Evolutionary conservation across 2,113 vertebrate genomes (phyloP).

Genomic region (Amia ocellicauda): DNA sequence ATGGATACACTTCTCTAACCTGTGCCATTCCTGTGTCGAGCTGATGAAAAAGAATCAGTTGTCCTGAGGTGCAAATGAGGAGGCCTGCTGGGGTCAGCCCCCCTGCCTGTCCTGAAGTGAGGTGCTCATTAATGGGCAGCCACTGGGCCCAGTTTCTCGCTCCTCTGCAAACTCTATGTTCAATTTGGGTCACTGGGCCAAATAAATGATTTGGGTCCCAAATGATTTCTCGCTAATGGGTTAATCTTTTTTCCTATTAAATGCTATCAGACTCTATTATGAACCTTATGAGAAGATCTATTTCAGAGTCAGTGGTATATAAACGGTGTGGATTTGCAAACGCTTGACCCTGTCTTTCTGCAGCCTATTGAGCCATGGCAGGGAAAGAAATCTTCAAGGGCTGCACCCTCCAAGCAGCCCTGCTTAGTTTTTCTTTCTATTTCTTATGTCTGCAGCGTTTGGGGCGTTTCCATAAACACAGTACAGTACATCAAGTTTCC

Average conservation of each 20-base stretch:
- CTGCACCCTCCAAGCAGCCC: not conserved
- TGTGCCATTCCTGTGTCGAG: not conserved
- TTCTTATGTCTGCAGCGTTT: not conserved
- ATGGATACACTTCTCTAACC: conserved; percentile 4
- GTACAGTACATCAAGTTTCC: conserved; percentile 20
- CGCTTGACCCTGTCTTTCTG: conserved; percentile 19
- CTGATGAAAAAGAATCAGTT: not conserved
- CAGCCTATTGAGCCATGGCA: conserved; percentile 22
- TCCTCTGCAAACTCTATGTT: conserved; percentile 26
- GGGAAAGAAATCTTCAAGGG: conserved; percentile 13
- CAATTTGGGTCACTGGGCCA: conserved; percentile 44
- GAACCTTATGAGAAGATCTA: conserved; percentile 29
- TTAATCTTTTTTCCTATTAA: conserved; percentile 47
- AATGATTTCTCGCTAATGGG: conserved; percentile 39
- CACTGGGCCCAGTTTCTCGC: conserved; percentile 11
- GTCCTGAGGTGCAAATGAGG: not conserved
- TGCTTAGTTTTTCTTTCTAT: not conserved
- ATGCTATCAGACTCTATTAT: conserved; percentile 43
- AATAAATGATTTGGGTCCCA: conserved; percentile 43
- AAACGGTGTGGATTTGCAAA: conserved; percentile 31
- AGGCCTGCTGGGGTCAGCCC: not conserved
- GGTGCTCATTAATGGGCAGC: conserved; percentile 5
- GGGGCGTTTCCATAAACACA: conserved; percentile 5
- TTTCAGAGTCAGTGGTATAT: conserved; percentile 25
- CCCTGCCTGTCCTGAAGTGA: not conserved